These are phyloP conservation scores for Heliconius hortense DNA, from an alignment of 2,888 invertebrate species.

Conservation along the genomic window DNA sequence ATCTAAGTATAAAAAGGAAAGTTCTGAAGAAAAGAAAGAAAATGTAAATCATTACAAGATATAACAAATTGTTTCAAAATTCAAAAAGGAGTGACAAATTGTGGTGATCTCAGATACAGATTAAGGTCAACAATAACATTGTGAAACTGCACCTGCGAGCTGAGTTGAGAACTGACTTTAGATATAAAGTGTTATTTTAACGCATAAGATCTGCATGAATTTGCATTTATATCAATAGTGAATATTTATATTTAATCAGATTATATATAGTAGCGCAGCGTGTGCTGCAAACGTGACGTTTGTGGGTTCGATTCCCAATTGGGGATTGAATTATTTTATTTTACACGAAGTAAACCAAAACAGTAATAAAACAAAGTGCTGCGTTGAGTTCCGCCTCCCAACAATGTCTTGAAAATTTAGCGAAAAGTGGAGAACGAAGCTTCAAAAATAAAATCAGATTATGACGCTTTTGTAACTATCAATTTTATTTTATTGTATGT, in stretches of 20 bases:
- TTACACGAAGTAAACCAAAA: too few relatives aligned
- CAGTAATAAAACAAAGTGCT: too few relatives aligned
- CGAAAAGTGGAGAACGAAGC: too few relatives aligned
- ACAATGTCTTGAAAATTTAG: too few relatives aligned
- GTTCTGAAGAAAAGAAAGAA: too few relatives aligned
- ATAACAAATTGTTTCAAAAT: background rate
- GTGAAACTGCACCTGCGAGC: background rate
- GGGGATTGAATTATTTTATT: too few relatives aligned
- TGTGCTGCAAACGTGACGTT: background rate
- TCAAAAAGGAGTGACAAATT: background rate
- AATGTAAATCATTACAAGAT: background rate
- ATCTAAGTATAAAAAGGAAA: background rate
- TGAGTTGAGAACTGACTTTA: too few relatives aligned
- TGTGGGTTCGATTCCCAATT: too few relatives aligned
- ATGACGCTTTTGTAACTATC: too few relatives aligned
- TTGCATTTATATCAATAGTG: background rate
- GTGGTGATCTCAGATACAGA: constrained; percentile 1
- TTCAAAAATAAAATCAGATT: too few relatives aligned
- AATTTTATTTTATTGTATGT: too few relatives aligned
- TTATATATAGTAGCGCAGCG: background rate
- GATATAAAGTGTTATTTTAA: background rate
- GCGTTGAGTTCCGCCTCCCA: too few relatives aligned
- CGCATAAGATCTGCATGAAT: background rate
- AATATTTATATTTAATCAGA: background rate
- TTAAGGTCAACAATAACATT: constrained; percentile 9